Percentiles rank a stretch among this genome's conserved stretches.
Evolutionary conservation across 2,797 vertebrate genomes (phyloP).

Genomic region (Pyrocephalus nanus): DNA sequence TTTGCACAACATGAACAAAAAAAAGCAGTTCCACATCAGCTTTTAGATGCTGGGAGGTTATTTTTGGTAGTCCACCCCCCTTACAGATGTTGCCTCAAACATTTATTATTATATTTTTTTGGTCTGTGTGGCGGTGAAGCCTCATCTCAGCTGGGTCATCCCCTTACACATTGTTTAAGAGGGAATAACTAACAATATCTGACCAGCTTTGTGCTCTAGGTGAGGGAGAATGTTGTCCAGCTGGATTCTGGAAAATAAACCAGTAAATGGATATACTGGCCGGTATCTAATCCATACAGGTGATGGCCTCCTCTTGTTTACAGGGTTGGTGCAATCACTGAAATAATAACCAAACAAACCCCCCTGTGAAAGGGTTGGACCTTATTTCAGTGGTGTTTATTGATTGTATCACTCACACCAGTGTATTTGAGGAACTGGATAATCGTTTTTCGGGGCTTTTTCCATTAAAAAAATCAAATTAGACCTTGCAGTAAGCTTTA

Average conservation of each 20-base stretch:
- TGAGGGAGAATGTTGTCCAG: not conserved
- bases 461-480: not conserved
- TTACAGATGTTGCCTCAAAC: not conserved
- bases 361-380: not conserved
- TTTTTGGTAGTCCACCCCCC: not conserved
- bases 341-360: not conserved
- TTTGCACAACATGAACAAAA: no score
- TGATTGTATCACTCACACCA: not conserved
- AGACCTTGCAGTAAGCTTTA: not conserved
- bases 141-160: not conserved
- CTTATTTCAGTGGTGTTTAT: fast-evolving
- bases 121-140: not conserved
- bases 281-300: fast-evolving
- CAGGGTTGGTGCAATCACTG: not conserved
- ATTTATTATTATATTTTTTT: not conserved
- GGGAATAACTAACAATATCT: not conserved
- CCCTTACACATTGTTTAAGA: fast-evolving
- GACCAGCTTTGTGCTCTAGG: not conserved
- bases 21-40: not conserved
- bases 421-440: not conserved
- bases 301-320: not conserved
- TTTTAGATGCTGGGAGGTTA: not conserved
- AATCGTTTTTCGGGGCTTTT: not conserved
- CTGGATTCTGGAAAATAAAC: fast-evolving
- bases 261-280: not conserved